Conservation (phyloP, 2,888 invertebrate species). For the Agriopis aurantiaria region DNA sequence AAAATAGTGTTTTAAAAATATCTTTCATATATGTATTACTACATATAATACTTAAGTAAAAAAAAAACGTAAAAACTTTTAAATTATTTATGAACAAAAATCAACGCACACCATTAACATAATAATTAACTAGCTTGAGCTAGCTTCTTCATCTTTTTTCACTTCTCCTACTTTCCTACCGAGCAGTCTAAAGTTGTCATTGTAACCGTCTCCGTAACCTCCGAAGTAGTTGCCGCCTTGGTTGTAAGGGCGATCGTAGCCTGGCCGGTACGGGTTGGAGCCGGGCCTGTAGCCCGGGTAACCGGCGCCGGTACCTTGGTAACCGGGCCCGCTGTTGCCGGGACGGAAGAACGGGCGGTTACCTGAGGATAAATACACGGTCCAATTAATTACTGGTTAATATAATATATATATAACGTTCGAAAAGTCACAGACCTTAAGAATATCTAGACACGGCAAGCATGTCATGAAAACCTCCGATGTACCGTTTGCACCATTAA, state of each 20-base stretch:
- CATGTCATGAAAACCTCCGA: too few relatives aligned
- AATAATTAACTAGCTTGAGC: slow-evolving; percentile 31
- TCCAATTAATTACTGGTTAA: not conserved
- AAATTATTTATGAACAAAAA: slow-evolving; percentile 43
- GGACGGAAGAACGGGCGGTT: slow-evolving; percentile 64
- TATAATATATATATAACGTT: too few relatives aligned
- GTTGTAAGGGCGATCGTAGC: slow-evolving; percentile 50
- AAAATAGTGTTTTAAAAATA: too few relatives aligned
- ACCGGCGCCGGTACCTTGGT: slow-evolving; percentile 53
- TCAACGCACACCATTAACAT: slow-evolving; percentile 27
- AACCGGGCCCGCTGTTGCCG: slow-evolving; percentile 59
- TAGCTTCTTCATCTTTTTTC: slow-evolving; percentile 59
- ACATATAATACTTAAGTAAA: not conserved
- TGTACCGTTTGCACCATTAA: too few relatives aligned
- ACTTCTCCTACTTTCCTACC: slow-evolving; percentile 69
- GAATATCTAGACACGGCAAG: too few relatives aligned
- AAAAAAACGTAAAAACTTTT: not conserved
- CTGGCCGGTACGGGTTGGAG: slow-evolving; percentile 52
- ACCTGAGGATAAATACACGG: slow-evolving; percentile 51
- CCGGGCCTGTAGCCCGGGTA: slow-evolving; percentile 52
- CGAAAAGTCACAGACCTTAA: too few relatives aligned
- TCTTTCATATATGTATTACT: too few relatives aligned
- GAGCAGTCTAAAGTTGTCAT: slow-evolving; percentile 65
- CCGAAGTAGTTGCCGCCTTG: slow-evolving; percentile 62
- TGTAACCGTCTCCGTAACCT: slow-evolving; percentile 67